A percentile compares a stretch with the other conserved stretches of the same genome.
These are phyloP conservation scores for Acropora yongei DNA, from an alignment of 64 coral and sea anemone genomes.

Conservation along the genomic window DNA sequence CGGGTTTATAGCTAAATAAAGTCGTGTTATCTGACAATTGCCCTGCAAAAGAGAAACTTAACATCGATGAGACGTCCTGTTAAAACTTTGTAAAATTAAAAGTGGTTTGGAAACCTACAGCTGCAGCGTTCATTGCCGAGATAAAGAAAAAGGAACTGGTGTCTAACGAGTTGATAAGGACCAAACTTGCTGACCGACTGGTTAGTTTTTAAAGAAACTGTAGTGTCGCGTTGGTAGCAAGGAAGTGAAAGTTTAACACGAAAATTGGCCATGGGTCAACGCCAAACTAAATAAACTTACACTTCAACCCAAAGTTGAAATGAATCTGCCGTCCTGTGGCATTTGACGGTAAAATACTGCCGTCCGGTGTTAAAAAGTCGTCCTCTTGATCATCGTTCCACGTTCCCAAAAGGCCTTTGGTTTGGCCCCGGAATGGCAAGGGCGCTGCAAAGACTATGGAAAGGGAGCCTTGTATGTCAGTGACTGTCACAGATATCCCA, in stretches of 20 bases:
- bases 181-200: no score
- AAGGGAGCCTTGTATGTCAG: constrained; percentile 35
- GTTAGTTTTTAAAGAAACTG: no score
- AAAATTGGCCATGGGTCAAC: no score
- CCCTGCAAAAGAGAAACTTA: neutral
- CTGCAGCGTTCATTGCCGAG: no score
- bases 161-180: no score
- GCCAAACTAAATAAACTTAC: constrained; percentile 7
- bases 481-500: constrained; percentile 62
- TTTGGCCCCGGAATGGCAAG: constrained; percentile 15
- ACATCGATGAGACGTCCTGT: neutral
- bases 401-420: constrained; percentile 63
- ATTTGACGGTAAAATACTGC: constrained; percentile 25
- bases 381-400: constrained; percentile 54
- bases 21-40: constrained; percentile 3
- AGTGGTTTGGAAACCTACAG: no score
- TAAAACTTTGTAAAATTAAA: no score
- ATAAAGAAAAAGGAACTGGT: no score
- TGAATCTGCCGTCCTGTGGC: constrained; percentile 57
- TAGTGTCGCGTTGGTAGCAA: no score
- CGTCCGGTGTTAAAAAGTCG: constrained; percentile 62
- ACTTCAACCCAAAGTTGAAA: constrained; percentile 66
- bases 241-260: no score
- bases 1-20: constrained; percentile 23
- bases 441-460: constrained; percentile 50